These are phyloP conservation scores for Rhombomys opimus DNA, from an alignment of 2,113 vertebrate genomes.

Conservation along the genomic window DNA sequence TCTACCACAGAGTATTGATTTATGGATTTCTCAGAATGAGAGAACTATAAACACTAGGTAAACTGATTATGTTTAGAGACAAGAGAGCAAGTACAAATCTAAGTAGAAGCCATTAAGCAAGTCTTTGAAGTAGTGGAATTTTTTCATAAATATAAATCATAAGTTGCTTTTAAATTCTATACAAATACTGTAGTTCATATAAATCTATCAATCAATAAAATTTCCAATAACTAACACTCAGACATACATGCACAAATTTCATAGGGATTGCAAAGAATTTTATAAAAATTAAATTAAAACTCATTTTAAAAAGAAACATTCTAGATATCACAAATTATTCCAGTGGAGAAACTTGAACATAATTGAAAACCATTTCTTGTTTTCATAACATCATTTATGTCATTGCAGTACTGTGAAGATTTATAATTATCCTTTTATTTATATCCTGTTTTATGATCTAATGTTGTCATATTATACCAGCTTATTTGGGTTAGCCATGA, in stretches of 20 bases:
- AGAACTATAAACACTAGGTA: neutral
- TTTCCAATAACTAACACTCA: neutral
- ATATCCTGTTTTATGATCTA: neutral
- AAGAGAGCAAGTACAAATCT: neutral
- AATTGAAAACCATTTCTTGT: neutral
- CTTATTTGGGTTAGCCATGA: neutral
- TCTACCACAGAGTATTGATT: neutral
- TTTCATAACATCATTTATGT: neutral
- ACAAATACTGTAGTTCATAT: neutral
- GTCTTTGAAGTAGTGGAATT: neutral
- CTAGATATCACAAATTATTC: neutral
- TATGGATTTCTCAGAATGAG: neutral
- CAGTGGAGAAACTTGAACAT: neutral
- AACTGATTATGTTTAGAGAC: neutral
- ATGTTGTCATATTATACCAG: constrained; percentile 17
- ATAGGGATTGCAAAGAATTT: neutral
- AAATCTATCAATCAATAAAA: neutral
- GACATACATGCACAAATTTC: neutral
- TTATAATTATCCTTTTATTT: neutral
- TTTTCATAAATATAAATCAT: neutral
- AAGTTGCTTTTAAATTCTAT: neutral
- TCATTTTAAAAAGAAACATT: neutral
- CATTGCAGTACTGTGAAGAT: neutral
- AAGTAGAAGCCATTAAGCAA: neutral
- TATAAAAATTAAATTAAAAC: neutral